Evolutionary conservation across 2,888 invertebrate species (phyloP).

Genomic region (Pterobdella sp.): DNA sequence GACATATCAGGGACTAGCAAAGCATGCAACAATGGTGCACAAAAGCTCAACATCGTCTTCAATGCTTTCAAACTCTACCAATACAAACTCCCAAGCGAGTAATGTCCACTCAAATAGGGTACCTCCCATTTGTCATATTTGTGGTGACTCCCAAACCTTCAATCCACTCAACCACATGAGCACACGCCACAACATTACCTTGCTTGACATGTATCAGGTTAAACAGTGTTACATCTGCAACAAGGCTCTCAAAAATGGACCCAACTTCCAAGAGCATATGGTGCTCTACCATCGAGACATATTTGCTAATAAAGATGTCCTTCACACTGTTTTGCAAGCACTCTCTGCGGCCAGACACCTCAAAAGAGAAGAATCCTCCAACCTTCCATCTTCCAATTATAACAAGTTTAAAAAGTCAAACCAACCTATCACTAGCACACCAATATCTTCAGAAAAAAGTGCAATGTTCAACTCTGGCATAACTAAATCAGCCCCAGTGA

Average conservation of each 20-base stretch:
- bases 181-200: constrained; percentile 33
- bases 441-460: neutral
- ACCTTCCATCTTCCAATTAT: neutral
- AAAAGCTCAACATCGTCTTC: constrained; percentile 12
- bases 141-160: constrained; percentile 29
- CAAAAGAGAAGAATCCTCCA: constrained; percentile 28
- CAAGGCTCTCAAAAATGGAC: constrained; percentile 28
- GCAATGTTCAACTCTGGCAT: neutral
- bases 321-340: constrained; percentile 32
- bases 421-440: neutral
- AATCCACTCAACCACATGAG: constrained; percentile 34
- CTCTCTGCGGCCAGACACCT: constrained; percentile 31
- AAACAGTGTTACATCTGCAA: constrained; percentile 33
- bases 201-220: constrained; percentile 33
- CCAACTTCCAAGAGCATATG: constrained; percentile 34
- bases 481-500: neutral
- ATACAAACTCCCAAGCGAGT: neutral
- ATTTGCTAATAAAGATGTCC: constrained; percentile 33
- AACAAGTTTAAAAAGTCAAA: constrained; percentile 11
- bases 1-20: constrained; percentile 34
- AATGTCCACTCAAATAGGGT: neutral
- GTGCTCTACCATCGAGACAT: constrained; percentile 32
- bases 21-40: constrained; percentile 32
- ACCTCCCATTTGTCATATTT: constrained; percentile 29
- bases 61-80: neutral